Percentiles rank a stretch among this genome's conserved stretches.
Evolutionary conservation across 2,113 vertebrate genomes (phyloP).

Genomic region (Monopterus albus): DNA sequence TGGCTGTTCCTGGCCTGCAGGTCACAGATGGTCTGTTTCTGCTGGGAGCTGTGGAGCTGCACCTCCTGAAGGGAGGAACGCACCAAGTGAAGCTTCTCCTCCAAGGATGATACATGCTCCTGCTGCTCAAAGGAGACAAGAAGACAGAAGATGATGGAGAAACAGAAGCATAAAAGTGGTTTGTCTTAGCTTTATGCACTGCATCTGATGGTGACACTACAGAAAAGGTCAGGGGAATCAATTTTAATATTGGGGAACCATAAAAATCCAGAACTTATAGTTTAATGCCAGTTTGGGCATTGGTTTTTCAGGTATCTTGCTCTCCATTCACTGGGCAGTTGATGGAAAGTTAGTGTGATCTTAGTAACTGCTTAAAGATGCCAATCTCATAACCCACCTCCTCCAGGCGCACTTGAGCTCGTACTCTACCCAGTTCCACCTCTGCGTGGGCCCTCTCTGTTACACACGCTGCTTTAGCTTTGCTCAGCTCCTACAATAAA

Average conservation of each 20-base stretch:
- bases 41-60: slow-evolving; percentile 87
- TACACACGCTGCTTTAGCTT: slow-evolving; percentile 81
- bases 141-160: neutral
- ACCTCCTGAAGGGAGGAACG: slow-evolving; percentile 87
- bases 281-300: neutral
- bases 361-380: neutral
- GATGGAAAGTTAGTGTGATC: neutral
- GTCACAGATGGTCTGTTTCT: slow-evolving; percentile 87
- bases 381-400: slow-evolving; percentile 81
- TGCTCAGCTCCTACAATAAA: slow-evolving; percentile 87
- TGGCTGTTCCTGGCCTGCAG: slow-evolving; percentile 86
- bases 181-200: too few relatives aligned
- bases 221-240: neutral
- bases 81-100: slow-evolving; percentile 89
- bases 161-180: too few relatives aligned
- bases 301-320: neutral
- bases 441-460: slow-evolving; percentile 85
- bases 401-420: slow-evolving; percentile 85
- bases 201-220: too few relatives aligned
- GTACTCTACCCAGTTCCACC: slow-evolving; percentile 87
- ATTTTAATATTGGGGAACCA: too few relatives aligned
- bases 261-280: too few relatives aligned
- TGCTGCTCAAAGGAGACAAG: slow-evolving; percentile 79
- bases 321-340: neutral
- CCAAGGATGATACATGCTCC: slow-evolving; percentile 84